Percentiles rank a stretch among this genome's conserved stretches.
phyloP scores from a whole-genome alignment of 2,888 invertebrate species.

The Drosophila atripex region DNA sequence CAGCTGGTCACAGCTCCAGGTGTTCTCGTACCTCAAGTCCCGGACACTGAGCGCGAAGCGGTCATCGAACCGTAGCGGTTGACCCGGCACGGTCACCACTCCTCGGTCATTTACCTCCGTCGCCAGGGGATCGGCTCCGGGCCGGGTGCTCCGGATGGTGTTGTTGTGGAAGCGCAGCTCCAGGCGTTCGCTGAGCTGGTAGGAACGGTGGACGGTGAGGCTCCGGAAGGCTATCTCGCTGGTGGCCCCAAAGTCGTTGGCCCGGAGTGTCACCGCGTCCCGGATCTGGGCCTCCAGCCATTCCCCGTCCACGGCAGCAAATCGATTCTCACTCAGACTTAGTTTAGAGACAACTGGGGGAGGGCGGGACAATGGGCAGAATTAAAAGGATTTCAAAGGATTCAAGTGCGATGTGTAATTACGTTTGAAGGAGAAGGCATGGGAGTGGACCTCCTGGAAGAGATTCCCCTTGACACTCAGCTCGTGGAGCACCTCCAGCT shows the following conservation, averaged over 20 bases:
- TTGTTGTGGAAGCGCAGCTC: slow-evolving; percentile 83
- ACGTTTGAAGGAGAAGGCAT: slow-evolving; percentile 87
- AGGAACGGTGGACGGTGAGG: slow-evolving; percentile 79
- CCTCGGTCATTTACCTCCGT: neutral
- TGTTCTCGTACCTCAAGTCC: slow-evolving; percentile 76
- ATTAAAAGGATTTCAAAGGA: neutral
- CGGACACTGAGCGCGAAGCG: slow-evolving; percentile 79
- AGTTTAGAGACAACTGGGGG: slow-evolving; percentile 77
- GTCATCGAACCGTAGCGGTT: slow-evolving; percentile 75
- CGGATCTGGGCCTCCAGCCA: slow-evolving; percentile 80
- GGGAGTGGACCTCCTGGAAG: slow-evolving; percentile 87
- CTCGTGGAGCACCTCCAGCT: slow-evolving; percentile 88
- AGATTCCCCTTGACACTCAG: slow-evolving; percentile 88
- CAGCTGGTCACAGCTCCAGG: slow-evolving; percentile 77
- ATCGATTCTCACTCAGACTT: slow-evolving; percentile 78
- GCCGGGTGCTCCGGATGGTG: slow-evolving; percentile 63
- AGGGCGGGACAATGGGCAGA: rapidly evolving
- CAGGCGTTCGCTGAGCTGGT: slow-evolving; percentile 79
- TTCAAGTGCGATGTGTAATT: slow-evolving; percentile 27
- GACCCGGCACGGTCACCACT: slow-evolving; percentile 45
- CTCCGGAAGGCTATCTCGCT: slow-evolving; percentile 82
- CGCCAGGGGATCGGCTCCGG: slow-evolving; percentile 5
- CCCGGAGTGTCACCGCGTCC: slow-evolving; percentile 77
- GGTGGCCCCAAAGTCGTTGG: slow-evolving; percentile 81
- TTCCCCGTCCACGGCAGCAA: slow-evolving; percentile 80